These are phyloP conservation scores for Dreissena rostriformis DNA, from an alignment of 1,140 invertebrate genomes.

Conservation along the genomic window DNA sequence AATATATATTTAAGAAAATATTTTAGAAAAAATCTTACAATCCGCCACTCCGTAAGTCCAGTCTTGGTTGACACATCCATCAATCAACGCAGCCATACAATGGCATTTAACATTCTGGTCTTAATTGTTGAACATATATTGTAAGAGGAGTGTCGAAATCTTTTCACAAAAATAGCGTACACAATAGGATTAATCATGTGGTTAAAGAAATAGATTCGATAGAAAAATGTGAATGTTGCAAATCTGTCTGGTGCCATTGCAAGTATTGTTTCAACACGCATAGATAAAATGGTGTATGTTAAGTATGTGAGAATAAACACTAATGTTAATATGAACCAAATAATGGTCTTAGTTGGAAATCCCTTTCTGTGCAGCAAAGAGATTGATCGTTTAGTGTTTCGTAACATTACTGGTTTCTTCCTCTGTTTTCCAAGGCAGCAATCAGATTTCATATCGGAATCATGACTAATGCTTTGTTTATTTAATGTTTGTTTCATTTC, in stretches of 20 bases:
- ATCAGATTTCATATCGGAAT: not conserved
- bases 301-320: constrained; percentile 34
- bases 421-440: not conserved
- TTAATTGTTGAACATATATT: constrained; percentile 13
- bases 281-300: constrained; percentile 21
- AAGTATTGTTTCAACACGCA: not conserved
- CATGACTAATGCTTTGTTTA: not conserved
- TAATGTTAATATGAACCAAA: constrained; percentile 43
- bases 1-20: too few species aligned
- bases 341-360: constrained; percentile 43
- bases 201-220: constrained; percentile 46
- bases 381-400: constrained; percentile 5
- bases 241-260: constrained; percentile 19
- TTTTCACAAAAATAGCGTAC: constrained; percentile 40
- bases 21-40: too few species aligned
- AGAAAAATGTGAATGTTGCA: constrained; percentile 28
- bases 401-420: constrained; percentile 8
- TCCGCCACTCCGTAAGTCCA: too few species aligned
- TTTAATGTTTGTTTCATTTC: not conserved
- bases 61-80: too few species aligned
- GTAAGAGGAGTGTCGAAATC: constrained; percentile 12
- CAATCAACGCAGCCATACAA: too few species aligned
- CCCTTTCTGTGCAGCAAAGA: not conserved
- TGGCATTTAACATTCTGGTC: not conserved
- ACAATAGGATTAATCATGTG: constrained; percentile 48